These are phyloP conservation scores for Branchellion lobata DNA, from an alignment of 2,888 invertebrate genomes.

Conservation along the genomic window DNA sequence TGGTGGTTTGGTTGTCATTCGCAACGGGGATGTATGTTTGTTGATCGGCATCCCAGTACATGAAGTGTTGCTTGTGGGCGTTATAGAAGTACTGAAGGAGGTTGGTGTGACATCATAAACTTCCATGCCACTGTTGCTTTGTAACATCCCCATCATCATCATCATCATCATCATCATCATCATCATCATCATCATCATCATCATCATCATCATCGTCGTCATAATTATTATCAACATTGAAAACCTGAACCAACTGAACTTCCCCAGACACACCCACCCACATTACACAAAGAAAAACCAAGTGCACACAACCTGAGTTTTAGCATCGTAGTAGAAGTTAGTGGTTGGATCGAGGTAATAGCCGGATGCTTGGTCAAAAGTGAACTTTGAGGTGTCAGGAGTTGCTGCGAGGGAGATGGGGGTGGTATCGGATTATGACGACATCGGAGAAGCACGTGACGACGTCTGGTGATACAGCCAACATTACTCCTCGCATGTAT, in stretches of 20 bases:
- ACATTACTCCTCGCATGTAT: background rate
- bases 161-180: no score
- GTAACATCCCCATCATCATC: no score
- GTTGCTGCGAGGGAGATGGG: slow-evolving; percentile 55
- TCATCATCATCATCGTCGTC: no score
- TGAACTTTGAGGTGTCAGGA: slow-evolving; percentile 87
- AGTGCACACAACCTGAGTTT: slow-evolving; percentile 73
- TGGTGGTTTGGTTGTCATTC: background rate
- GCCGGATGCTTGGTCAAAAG: slow-evolving; percentile 71
- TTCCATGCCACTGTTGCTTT: no score
- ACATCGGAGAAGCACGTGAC: background rate
- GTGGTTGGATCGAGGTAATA: slow-evolving; percentile 65
- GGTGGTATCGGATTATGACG: background rate
- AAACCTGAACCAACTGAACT: no score
- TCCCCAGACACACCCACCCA: slow-evolving; percentile 2
- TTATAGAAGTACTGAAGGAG: slow-evolving; percentile 81
- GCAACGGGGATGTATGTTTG: slow-evolving; percentile 59
- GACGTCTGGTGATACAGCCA: background rate
- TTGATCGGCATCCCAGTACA: slow-evolving; percentile 82
- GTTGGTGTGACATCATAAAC: background rate
- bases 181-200: no score
- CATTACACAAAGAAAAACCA: no score
- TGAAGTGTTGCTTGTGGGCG: slow-evolving; percentile 81
- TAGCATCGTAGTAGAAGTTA: slow-evolving; percentile 92
- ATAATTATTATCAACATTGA: no score